Evolutionary conservation across 1,140 invertebrate species (phyloP).

Genomic region (Ooceraea biroi): DNA sequence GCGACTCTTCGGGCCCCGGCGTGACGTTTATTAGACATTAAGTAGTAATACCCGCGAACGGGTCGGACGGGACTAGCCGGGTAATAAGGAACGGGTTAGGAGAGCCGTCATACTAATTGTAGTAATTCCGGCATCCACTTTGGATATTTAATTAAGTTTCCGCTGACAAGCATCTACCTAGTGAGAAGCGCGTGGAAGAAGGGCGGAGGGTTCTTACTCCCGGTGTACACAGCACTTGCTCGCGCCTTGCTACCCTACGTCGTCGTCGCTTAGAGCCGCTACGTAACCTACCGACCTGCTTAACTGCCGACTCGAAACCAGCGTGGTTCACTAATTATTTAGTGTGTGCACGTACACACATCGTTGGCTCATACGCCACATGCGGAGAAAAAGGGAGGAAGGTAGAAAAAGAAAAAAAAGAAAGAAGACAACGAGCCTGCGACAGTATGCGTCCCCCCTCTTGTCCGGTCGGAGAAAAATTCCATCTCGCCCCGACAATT

Average conservation of each 20-base stretch:
- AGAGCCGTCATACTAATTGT: slow-evolving; percentile 85
- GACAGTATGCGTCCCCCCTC: not conserved
- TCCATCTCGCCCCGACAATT: slow-evolving; percentile 16
- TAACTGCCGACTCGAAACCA: slow-evolving; percentile 67
- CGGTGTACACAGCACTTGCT: slow-evolving; percentile 47
- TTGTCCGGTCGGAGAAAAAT: slow-evolving; percentile 31
- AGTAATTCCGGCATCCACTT: slow-evolving; percentile 86
- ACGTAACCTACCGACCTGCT: slow-evolving; percentile 73
- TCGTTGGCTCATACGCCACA: not conserved
- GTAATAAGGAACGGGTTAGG: slow-evolving; percentile 82
- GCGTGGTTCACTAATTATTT: slow-evolving; percentile 71
- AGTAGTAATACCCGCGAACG: slow-evolving; percentile 85
- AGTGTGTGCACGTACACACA: slow-evolving; percentile 42
- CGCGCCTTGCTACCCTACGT: slow-evolving; percentile 45
- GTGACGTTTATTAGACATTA: slow-evolving; percentile 86
- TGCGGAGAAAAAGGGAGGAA: too few relatives aligned
- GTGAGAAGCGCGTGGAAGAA: slow-evolving; percentile 48
- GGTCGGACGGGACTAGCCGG: slow-evolving; percentile 80
- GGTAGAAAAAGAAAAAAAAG: too few relatives aligned
- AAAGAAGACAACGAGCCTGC: not conserved
- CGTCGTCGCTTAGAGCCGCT: slow-evolving; percentile 63
- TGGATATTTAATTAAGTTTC: slow-evolving; percentile 87
- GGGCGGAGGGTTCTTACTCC: slow-evolving; percentile 61
- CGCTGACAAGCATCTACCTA: slow-evolving; percentile 83
- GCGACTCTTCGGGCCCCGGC: slow-evolving; percentile 68